A percentile compares a stretch with the other conserved stretches of the same genome.
These are phyloP conservation scores for Carcinoscorpius rotundicauda DNA, from an alignment of 1,140 invertebrate genomes.

Conservation along the genomic window DNA sequence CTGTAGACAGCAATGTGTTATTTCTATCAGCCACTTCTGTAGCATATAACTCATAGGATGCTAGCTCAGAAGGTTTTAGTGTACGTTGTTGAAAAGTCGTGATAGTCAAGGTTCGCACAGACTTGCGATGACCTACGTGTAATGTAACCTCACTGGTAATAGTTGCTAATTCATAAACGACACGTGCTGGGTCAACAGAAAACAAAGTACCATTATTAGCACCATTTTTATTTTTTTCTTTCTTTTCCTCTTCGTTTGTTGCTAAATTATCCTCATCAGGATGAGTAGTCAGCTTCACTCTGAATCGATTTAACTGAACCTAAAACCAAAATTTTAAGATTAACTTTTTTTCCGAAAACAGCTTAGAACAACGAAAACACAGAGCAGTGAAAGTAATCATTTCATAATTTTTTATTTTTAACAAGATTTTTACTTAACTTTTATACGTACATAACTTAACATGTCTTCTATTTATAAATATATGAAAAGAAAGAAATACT, in stretches of 20 bases:
- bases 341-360: no score
- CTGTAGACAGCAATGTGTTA: background rate
- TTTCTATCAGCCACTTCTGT: background rate
- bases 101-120: conserved; percentile 24
- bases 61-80: conserved; percentile 56
- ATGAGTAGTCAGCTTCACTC: conserved; percentile 19
- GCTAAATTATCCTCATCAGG: conserved; percentile 3
- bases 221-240: background rate
- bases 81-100: conserved; percentile 63
- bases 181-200: conserved; percentile 20
- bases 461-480: no score
- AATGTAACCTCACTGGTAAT: conserved; percentile 23
- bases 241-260: background rate
- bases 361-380: no score
- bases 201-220: conserved; percentile 12
- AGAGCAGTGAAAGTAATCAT: no score
- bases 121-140: conserved; percentile 21
- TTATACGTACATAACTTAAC: no score
- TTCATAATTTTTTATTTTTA: no score
- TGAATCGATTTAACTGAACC: conserved; percentile 26
- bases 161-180: conserved; percentile 23
- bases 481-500: no score
- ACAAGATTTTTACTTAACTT: no score
- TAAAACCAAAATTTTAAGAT: conserved; percentile 8
- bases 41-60: background rate